phyloP scores from a whole-genome alignment of 2,888 invertebrate species.

The Galeruca laticollis region DNA sequence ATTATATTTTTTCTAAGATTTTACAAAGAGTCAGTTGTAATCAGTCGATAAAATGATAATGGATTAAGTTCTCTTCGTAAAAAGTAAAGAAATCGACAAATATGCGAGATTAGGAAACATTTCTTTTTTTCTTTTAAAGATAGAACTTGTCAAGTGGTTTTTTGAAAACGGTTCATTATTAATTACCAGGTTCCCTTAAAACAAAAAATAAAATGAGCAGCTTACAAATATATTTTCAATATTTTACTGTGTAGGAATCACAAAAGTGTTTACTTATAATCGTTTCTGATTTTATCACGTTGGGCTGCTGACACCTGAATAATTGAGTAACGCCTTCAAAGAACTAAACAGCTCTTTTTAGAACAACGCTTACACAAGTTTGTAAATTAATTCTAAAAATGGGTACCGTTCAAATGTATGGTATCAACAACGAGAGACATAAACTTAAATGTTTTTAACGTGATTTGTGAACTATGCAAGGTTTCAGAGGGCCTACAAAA shows the following conservation, averaged over 20 bases:
- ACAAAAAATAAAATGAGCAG: too few relatives aligned
- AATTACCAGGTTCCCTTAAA: too few relatives aligned
- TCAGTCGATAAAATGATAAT: too few relatives aligned
- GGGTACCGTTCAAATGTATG: background rate
- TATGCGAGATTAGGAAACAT: too few relatives aligned
- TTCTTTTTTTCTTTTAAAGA: too few relatives aligned
- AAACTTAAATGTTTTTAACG: background rate
- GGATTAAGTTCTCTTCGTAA: too few relatives aligned
- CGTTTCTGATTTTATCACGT: slow-evolving; percentile 30
- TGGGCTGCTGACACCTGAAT: slow-evolving; percentile 16
- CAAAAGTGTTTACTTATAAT: slow-evolving; percentile 12
- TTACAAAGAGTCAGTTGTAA: too few relatives aligned
- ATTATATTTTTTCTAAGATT: too few relatives aligned
- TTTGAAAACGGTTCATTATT: too few relatives aligned
- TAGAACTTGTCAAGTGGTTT: too few relatives aligned
- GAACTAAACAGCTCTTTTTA: background rate
- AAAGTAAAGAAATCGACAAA: too few relatives aligned
- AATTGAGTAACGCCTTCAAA: slow-evolving; percentile 19
- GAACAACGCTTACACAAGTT: background rate
- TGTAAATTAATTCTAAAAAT: background rate
- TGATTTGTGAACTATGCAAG: background rate
- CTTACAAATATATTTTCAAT: background rate
- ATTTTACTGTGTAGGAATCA: slow-evolving; percentile 26
- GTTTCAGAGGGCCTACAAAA: background rate
- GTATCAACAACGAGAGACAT: background rate